phyloP scores from a whole-genome alignment of 2,113 vertebrate species.

The Corythornis madagascariensis region DNA sequence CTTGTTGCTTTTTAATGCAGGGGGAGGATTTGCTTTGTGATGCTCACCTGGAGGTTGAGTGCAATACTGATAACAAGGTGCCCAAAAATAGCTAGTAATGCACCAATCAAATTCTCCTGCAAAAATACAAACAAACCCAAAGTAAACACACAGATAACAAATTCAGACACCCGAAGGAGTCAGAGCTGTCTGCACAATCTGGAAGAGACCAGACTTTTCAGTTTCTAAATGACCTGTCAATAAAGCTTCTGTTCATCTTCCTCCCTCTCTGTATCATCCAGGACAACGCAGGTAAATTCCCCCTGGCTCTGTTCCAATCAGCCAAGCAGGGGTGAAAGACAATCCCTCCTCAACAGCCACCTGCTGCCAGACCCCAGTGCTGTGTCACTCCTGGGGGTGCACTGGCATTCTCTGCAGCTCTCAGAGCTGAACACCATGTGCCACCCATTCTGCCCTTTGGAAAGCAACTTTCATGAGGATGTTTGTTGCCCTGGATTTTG shows the following conservation, averaged over 20 bases:
- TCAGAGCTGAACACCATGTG: background rate
- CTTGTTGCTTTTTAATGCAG: background rate
- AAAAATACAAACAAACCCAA: background rate
- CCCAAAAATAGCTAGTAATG: conserved; percentile 93
- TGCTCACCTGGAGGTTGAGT: conserved; percentile 89
- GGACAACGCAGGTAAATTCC: background rate
- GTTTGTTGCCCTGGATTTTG: background rate
- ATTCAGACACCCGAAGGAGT: background rate
- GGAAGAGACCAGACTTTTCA: background rate
- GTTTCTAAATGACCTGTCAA: background rate
- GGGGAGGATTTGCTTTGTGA: background rate
- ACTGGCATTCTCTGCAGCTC: background rate
- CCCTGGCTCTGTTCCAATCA: background rate
- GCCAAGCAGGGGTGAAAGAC: background rate
- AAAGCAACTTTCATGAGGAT: background rate
- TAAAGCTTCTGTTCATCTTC: background rate
- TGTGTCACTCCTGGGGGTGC: too few species aligned
- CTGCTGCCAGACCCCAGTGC: background rate
- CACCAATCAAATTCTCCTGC: conserved; percentile 95
- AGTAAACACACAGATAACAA: background rate
- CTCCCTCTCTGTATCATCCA: background rate
- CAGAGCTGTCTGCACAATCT: background rate
- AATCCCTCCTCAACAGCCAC: background rate
- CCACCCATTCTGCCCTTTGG: background rate
- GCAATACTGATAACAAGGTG: conserved; percentile 93